Evolutionary conservation across 2,113 vertebrate species (phyloP).

Genomic region (Crotalus horridus): DNA sequence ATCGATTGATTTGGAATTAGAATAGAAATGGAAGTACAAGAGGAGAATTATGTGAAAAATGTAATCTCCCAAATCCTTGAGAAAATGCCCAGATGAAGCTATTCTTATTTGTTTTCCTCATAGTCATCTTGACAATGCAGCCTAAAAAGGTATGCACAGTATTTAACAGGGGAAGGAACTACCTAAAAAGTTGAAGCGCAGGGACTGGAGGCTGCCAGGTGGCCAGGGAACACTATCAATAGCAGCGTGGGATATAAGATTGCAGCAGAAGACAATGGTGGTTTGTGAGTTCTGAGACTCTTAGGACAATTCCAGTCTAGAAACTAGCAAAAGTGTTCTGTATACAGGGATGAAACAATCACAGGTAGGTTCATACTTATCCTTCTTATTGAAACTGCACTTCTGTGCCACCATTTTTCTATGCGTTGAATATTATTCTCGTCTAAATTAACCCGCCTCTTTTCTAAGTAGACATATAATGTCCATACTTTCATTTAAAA

Average conservation of each 20-base stretch:
- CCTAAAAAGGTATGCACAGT: not conserved
- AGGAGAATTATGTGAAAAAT: no score
- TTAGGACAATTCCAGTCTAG: not conserved
- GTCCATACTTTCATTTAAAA: not conserved
- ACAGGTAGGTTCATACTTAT: not conserved
- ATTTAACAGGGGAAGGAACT: not conserved
- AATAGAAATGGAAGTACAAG: not conserved
- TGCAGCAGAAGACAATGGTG: not conserved
- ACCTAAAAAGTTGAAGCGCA: not conserved
- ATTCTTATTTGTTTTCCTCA: not conserved
- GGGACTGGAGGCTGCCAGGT: not conserved
- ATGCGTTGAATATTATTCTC: not conserved
- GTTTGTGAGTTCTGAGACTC: not conserved
- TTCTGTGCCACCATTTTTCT: not conserved
- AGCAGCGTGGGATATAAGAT: not conserved
- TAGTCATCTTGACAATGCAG: not conserved
- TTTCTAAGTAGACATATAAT: not conserved
- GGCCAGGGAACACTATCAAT: not conserved
- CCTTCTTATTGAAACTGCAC: not conserved
- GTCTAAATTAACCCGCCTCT: not conserved
- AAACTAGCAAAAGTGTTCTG: not conserved
- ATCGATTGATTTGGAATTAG: not conserved
- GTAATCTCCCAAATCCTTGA: not conserved
- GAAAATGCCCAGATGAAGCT: not conserved
- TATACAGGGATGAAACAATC: not conserved